Base-by-base conservation (phyloP, 2,113 vertebrate species). In the Prinia subflava region DNA sequence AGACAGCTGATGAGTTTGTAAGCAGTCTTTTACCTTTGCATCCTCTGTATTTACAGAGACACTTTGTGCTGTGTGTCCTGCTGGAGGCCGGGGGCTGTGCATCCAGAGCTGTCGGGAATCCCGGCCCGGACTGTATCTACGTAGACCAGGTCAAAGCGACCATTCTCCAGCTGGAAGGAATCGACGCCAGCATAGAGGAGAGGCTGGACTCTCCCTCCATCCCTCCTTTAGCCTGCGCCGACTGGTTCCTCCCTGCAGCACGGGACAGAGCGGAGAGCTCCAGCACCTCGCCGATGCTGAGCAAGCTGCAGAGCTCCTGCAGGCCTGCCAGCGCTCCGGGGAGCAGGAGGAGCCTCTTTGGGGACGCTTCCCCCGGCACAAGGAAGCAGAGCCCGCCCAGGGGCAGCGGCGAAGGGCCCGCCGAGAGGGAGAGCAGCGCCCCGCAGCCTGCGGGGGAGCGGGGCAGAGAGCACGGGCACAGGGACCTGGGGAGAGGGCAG, bases 91-190 rank as follows among this genome's bases (percentile, higher is more conserved):
- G 98, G 21, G 99, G 99, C 8, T 99, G 99, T 76, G 97, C 99
- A 7, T 98, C 98, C 20, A 97, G 97, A 75, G 98, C 98, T 41
- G 27, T 97, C 85, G 99, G 98, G 57, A 98, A 98, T 91, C 98
- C 99, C 19, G 99, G 99, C 65, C 99, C 99, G 1, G 99, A 99
- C 59, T 99, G 98, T 53, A 97, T 99, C 41, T 99, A 99, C 8
- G 98, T 99, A 21, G 99, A 99, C 94, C 99, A 99, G 94, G 98
- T 98, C 68, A 99, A 98, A 96, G 98, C 99, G 69, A 98, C 98
- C 7, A 97, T 99, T 49, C 98, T 99, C 63, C 99, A 99, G 74
- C 93, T 99, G 95, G 98, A 99, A 96, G 98, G 96, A 88, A 68
- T 99, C 68, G 98, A 98, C 13, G 88, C 95, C 2, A 97, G 96